Base-by-base conservation (phyloP, 2,888 invertebrate species). In the Periphyllus acericola region DNA sequence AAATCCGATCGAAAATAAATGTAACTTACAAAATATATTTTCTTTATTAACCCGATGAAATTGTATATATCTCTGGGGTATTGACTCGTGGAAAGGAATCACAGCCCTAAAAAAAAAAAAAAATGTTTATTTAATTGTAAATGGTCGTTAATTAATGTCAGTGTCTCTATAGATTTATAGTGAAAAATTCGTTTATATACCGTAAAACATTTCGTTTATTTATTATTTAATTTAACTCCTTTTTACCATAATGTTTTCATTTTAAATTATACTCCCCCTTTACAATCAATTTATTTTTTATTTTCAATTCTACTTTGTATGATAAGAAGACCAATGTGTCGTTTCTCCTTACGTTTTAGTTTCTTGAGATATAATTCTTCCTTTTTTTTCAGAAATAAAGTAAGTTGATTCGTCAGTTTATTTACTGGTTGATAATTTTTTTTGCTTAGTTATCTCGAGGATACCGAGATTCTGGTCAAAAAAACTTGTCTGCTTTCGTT, bases 101-200 rank as follows among this genome's bases (percentile, higher is more conserved):
- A 52, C 52, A 46, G 6, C 29, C 8, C n/a, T 71, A 60, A 25
- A 60, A 19, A 17, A 14, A 60, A 19, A 46, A 46, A 52, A 72
- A 82, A 72, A 72, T 52, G 71, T 55, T 82, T n/a, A 52, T 72
- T 83, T 83, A 72, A 83, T 72, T 83, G 34, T 72, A 72, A 55
- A 72, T 19, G n/a, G 71, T 36, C 34, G 72, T 83, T 72, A 82
- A 82, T 82, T 55, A 55, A 52, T 55, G 19, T 52, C 52, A 52
- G n/a, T 83, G 82, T 82, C 82, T 72, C 21, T 29, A 29, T 72
- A 55, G 72, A 46, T 82, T 82, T 82, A 82, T 19, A 25, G 81
- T 46, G 25, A 71, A 68, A 52, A 55, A 32, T 55, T 52, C n/a
- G 4, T 72, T 83, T 72, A n/a, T 72, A 34, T n/a, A 72, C 46